These are phyloP conservation scores for Craseonycteris thonglongyai DNA, from an alignment of 2,113 vertebrate species.

Conservation along the genomic window DNA sequence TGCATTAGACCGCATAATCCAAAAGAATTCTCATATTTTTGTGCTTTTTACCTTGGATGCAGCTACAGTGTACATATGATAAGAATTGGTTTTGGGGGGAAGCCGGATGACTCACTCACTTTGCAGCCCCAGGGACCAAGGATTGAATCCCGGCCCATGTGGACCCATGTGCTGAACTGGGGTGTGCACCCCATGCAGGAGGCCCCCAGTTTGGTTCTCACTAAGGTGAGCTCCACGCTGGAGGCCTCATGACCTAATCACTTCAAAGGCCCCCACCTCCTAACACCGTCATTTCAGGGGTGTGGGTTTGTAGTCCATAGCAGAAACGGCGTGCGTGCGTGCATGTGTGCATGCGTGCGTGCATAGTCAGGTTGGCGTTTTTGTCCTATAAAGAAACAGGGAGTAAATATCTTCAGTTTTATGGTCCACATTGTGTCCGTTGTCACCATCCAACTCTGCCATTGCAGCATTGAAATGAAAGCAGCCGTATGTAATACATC, in stretches of 20 bases:
- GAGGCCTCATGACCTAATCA: rapidly evolving
- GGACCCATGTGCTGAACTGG: too few species aligned
- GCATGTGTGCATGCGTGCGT: rapidly evolving
- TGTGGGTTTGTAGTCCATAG: background rate
- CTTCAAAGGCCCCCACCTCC: background rate
- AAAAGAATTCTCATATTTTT: background rate
- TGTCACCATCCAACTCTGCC: rapidly evolving
- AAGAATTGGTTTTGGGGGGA: background rate
- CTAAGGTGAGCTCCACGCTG: too few species aligned
- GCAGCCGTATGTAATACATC: rapidly evolving
- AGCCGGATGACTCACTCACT: rapidly evolving
- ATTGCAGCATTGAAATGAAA: rapidly evolving
- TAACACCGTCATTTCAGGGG: background rate
- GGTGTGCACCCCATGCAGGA: too few species aligned
- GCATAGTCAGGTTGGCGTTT: background rate
- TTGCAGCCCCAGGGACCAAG: too few species aligned
- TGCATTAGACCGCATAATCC: background rate
- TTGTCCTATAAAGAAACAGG: background rate
- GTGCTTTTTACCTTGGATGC: background rate
- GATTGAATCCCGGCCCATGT: too few species aligned
- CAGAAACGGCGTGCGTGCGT: background rate
- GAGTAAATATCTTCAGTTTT: background rate
- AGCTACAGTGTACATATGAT: rapidly evolving
- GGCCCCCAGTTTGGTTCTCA: too few species aligned
- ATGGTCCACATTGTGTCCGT: rapidly evolving